phyloP scores from a whole-genome alignment of 2,888 invertebrate genomes.

The Ypsolopha sequella region DNA sequence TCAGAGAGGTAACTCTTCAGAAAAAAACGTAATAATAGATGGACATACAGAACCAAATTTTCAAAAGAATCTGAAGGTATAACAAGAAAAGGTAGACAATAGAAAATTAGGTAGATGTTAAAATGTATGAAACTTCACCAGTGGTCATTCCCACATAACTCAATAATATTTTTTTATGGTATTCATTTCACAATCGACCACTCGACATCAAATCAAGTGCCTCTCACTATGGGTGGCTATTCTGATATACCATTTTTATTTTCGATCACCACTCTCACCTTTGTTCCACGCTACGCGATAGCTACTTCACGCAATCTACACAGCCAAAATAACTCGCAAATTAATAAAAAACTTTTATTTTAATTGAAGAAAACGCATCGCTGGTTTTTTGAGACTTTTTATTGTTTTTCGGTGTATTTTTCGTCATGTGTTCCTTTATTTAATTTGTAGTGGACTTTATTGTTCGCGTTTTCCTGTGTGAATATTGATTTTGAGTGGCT shows the following conservation, averaged over 20 bases:
- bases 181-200: slow-evolving; percentile 8
- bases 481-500: slow-evolving; percentile 31
- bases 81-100: no score
- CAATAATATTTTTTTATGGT: slow-evolving; percentile 2
- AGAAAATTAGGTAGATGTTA: no score
- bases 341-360: background rate
- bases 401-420: slow-evolving; percentile 34
- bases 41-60: no score
- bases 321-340: no score
- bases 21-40: no score
- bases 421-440: background rate
- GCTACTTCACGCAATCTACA: no score
- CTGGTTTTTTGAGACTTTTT: slow-evolving; percentile 39
- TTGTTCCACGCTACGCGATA: no score
- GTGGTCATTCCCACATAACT: slow-evolving; percentile 6
- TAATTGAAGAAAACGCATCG: slow-evolving; percentile 39
- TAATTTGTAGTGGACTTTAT: background rate
- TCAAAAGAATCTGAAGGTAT: no score
- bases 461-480: slow-evolving; percentile 46
- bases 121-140: no score
- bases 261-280: no score
- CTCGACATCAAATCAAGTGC: background rate
- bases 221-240: background rate
- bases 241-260: background rate
- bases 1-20: no score